Evolutionary conservation across 2,888 invertebrate species (phyloP).

Genomic region (Papilio elwesi): DNA sequence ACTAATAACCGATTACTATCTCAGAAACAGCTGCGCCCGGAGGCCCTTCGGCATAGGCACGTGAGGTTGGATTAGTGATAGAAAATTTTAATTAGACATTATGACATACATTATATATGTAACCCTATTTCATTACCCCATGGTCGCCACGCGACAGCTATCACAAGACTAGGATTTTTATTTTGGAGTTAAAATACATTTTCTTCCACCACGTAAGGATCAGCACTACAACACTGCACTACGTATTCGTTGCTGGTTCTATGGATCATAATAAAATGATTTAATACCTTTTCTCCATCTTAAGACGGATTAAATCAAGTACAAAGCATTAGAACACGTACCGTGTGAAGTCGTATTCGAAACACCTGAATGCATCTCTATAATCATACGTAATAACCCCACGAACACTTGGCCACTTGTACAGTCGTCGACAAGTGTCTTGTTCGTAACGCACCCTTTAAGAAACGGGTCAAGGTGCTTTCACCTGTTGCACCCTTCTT

Average conservation of each 20-base stretch:
- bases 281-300: too few relatives aligned
- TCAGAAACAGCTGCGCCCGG: slow-evolving; percentile 23
- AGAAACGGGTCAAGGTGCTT: slow-evolving; percentile 76
- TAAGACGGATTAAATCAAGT: neutral
- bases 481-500: slow-evolving; percentile 71
- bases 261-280: too few relatives aligned
- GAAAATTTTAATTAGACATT: slow-evolving; percentile 33
- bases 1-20: slow-evolving; percentile 31
- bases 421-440: slow-evolving; percentile 43
- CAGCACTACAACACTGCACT: too few relatives aligned
- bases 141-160: neutral
- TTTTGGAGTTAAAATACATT: neutral
- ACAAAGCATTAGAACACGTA: neutral
- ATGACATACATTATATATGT: slow-evolving; percentile 1
- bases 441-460: slow-evolving; percentile 63
- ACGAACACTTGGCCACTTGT: slow-evolving; percentile 42
- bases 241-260: too few relatives aligned
- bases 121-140: neutral
- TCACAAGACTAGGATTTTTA: neutral
- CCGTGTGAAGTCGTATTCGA: neutral
- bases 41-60: slow-evolving; percentile 14
- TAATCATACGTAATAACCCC: slow-evolving; percentile 26
- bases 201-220: too few relatives aligned
- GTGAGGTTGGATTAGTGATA: slow-evolving; percentile 33
- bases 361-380: neutral